Evolutionary conservation across 2,888 invertebrate genomes (phyloP).

Genomic region (Cylindroiulus punctatus): DNA sequence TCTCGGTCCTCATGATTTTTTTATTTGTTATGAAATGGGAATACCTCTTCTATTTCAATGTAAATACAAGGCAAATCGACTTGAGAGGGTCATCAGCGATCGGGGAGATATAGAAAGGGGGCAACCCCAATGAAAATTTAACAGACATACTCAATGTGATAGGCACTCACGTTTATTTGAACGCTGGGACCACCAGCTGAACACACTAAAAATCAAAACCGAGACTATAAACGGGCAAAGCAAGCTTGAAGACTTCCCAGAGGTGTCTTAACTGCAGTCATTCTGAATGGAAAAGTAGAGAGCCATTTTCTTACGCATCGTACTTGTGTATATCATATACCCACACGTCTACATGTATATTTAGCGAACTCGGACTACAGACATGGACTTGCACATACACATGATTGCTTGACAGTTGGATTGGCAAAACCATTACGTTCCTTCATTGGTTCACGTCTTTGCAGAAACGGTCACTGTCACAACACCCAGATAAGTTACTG

Average conservation of each 20-base stretch:
- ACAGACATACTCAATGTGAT: slow-evolving; percentile 39
- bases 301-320: slow-evolving; percentile 37
- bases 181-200: slow-evolving; percentile 33
- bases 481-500: not conserved
- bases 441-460: slow-evolving; percentile 22
- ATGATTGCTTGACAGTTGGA: not conserved
- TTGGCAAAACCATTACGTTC: slow-evolving; percentile 5
- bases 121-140: slow-evolving; percentile 29
- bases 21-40: not conserved
- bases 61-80: slow-evolving; percentile 14
- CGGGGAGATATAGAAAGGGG: not conserved
- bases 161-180: slow-evolving; percentile 47
- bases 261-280: slow-evolving; percentile 31
- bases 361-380: not conserved
- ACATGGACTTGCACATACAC: not conserved
- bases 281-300: slow-evolving; percentile 47
- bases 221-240: slow-evolving; percentile 43
- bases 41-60: not conserved
- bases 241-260: slow-evolving; percentile 48
- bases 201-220: slow-evolving; percentile 45
- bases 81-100: slow-evolving; percentile 31
- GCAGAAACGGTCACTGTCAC: not conserved
- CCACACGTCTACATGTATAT: not conserved
- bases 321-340: slow-evolving; percentile 31
- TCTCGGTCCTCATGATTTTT: no score